These are phyloP conservation scores for Podargus strigoides DNA, from an alignment of 2,797 vertebrate species.

Conservation along the genomic window DNA sequence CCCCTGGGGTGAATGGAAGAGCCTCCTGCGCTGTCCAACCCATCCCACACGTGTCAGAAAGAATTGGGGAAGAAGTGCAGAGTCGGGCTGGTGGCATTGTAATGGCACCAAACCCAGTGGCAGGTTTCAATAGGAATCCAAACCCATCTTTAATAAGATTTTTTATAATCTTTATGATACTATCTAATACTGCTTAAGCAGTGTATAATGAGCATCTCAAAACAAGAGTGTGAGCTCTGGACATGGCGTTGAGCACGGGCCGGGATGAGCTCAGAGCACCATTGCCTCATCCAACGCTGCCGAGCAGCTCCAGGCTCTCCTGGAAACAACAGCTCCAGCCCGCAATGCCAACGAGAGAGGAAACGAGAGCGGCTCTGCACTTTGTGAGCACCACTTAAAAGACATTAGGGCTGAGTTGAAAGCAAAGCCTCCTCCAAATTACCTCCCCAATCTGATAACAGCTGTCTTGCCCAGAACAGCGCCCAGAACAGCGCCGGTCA, in stretches of 20 bases:
- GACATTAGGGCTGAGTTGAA: not conserved
- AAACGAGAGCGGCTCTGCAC: not conserved
- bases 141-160: not conserved
- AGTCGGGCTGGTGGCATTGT: not conserved
- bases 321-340: not conserved
- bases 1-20: fast-evolving
- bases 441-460: not conserved
- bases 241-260: fast-evolving
- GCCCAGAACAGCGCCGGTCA: fast-evolving
- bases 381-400: not conserved
- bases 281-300: not conserved
- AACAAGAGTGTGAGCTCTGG: not conserved
- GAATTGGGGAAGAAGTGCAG: not conserved
- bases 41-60: not conserved
- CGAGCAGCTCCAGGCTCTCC: not conserved
- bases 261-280: not conserved
- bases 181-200: not conserved
- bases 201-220: not conserved
- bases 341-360: not conserved
- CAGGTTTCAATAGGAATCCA: not conserved
- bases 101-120: not conserved
- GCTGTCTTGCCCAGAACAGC: fast-evolving
- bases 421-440: not conserved
- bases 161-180: not conserved
- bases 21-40: not conserved